Evolutionary conservation across 2,888 invertebrate species (phyloP), one percentile per base, ranked within the genome.

Genomic region (Cheilosia vernalis): DNA sequence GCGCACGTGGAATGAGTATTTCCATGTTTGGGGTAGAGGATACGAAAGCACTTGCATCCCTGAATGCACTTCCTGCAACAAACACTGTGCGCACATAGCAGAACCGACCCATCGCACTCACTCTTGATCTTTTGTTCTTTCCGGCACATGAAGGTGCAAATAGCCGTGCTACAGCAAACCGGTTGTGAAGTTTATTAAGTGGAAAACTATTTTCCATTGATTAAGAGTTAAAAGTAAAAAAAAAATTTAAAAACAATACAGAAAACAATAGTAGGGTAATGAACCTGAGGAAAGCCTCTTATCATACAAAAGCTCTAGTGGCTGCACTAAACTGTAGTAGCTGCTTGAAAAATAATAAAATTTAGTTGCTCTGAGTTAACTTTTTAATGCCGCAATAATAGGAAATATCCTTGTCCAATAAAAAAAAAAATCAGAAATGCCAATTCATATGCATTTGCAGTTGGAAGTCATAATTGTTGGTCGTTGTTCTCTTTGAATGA

Each of bases 71-170:
- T 85, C 84, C 84, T 55, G 51, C 67, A 30, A 17, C 30, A 58
- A 42, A 63, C 51, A 49, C 63, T 27, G 19, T 30, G 70, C 27
- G 70, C 27, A 70, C 64, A 72, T 56, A 49, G 24, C 66, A 40
- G 33, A 27, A 19, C 63, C 63, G 40, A 30, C 55, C 49, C 55
- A 61, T 40, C 56, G 47, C 40, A 55, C 58, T 72, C 56, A 51
- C 85, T 81, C 81, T 72, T 77, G 85, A 85, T 81, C 85, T 85
- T 76, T 85, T 85, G 85, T 81, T 66, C 76, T 77, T 85, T 81
- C 85, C 72, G 85, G 60, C 76, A 72, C 76, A 81, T 81, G 72
- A 85, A 85, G 85, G 85, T 85, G 85, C 76, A 85, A 85, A 85
- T 85, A 63, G 81, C 81, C 81, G 51, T 85, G 80, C 77, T 67